Percentiles rank a stretch among this genome's conserved stretches.
These are phyloP conservation scores for Oreortyx pictus DNA, from an alignment of 2,797 vertebrate species.

Conservation along the genomic window DNA sequence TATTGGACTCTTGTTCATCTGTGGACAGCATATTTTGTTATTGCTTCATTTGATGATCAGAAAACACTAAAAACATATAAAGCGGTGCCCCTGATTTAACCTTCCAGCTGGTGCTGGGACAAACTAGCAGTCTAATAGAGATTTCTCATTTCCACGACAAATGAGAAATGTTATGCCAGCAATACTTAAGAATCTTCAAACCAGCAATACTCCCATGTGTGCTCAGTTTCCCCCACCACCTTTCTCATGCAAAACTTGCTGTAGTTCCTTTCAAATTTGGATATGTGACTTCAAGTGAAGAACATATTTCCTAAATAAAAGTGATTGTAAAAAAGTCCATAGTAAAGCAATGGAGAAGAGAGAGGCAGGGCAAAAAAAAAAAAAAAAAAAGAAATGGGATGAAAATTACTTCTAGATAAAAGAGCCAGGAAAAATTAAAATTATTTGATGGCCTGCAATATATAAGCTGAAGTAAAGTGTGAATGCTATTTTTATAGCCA, in stretches of 20 bases:
- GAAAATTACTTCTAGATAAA: background rate
- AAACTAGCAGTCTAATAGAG: background rate
- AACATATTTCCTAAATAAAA: background rate
- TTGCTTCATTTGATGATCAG: background rate
- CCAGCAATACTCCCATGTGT: background rate
- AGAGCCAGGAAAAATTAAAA: background rate
- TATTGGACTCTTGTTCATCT: background rate
- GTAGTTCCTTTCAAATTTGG: background rate
- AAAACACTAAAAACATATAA: background rate
- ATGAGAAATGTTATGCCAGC: background rate
- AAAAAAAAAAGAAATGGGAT: background rate
- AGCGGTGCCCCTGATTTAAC: background rate
- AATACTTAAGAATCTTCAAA: background rate
- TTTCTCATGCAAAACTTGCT: background rate
- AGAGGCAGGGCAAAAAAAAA: background rate
- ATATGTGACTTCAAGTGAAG: background rate
- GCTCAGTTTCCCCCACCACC: background rate
- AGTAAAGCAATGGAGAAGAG: background rate
- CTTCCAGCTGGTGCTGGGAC: background rate
- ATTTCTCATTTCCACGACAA: background rate
- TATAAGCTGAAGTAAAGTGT: background rate
- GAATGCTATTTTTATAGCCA: constrained; percentile 9
- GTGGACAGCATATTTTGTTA: background rate
- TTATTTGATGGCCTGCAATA: background rate
- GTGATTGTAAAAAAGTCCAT: background rate